Base-by-base conservation (phyloP, 2,888 invertebrate species). In the Hemistola chrysoprasaria region DNA sequence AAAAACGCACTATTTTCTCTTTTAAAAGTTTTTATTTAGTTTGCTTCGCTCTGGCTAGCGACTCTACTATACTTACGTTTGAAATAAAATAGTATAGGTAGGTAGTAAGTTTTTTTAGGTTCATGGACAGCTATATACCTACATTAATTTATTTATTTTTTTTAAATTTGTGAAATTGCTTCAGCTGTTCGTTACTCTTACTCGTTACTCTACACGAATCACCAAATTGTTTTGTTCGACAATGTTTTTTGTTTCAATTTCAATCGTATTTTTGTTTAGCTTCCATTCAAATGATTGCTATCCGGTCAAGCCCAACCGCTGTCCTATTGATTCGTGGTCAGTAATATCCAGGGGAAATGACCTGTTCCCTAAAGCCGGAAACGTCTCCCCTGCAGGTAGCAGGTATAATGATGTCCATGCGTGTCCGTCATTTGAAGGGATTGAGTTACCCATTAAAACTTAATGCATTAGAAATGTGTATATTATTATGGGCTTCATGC, bases 301-400 rank as follows among this genome's bases (percentile, higher is more conserved):
- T 20, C 26, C 32, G 29, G 25, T 39, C 30, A 34, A 34, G 43
- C 43, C 25, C 25, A 30, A 30, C 33, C 30, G 22, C 31, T 10
- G 11, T 16, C 1, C 32, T 63, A 65, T 65, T 56, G 65, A 63
- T 62, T 60, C 47, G 60, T 45, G 56, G 56, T 59, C 53, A 60
- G 56, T 51, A 63, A 64, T 63, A 11, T 44, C 43, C 67, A 64
- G 64, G 65, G 43, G 62, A 63, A 68, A 66, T 55, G 59, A 62
- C 59, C 57, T 48, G 47, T 52, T 54, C 66, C 69, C 16, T 20
- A 16, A 53, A 26, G 41, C 62, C 81, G 83, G 82, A 83, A 78
- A 65, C 59, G 52, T 44, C 45, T 56, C 65, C 72, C 70, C 73
- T 64, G 48, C 35, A 16, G 16, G 16, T 16, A 16, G 16, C 40